phyloP scores from a whole-genome alignment of 2,888 invertebrate genomes.

The Tinea semifulvella region DNA sequence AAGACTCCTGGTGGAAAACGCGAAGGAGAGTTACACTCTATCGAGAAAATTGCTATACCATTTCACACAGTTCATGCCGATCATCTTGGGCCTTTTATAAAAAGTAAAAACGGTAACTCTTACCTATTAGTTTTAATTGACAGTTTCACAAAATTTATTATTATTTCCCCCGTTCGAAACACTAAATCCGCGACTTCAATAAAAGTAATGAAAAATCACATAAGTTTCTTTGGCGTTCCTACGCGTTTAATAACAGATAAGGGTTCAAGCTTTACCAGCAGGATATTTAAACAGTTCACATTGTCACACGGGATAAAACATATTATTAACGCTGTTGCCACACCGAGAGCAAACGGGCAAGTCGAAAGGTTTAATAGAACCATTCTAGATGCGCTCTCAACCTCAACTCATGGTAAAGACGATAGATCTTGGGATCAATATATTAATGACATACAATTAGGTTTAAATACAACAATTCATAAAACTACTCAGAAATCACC shows the following conservation, averaged over 20 bases:
- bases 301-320: slow-evolving; percentile 17
- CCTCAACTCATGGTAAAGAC: slow-evolving; percentile 16
- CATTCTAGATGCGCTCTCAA: slow-evolving; percentile 7
- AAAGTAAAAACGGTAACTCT: slow-evolving; percentile 19
- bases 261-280: slow-evolving; percentile 20
- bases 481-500: slow-evolving; percentile 16
- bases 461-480: slow-evolving; percentile 20
- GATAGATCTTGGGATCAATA: slow-evolving; percentile 12
- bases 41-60: slow-evolving; percentile 19
- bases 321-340: slow-evolving; percentile 13
- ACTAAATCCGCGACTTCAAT: slow-evolving; percentile 20
- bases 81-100: slow-evolving; percentile 22
- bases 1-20: slow-evolving; percentile 20
- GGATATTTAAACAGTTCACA: slow-evolving; percentile 15
- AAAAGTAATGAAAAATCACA: slow-evolving; percentile 17
- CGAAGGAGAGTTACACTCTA: slow-evolving; percentile 21
- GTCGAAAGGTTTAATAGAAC: slow-evolving; percentile 7
- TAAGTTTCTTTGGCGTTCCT: slow-evolving; percentile 21
- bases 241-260: slow-evolving; percentile 21
- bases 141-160: slow-evolving; percentile 21
- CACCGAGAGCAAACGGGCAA: slow-evolving; percentile 8
- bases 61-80: slow-evolving; percentile 25
- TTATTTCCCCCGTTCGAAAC: slow-evolving; percentile 19
- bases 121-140: slow-evolving; percentile 16
- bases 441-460: slow-evolving; percentile 19